Evolutionary conservation across 2,888 invertebrate species (phyloP).

Genomic region (Agrotis segetum): DNA sequence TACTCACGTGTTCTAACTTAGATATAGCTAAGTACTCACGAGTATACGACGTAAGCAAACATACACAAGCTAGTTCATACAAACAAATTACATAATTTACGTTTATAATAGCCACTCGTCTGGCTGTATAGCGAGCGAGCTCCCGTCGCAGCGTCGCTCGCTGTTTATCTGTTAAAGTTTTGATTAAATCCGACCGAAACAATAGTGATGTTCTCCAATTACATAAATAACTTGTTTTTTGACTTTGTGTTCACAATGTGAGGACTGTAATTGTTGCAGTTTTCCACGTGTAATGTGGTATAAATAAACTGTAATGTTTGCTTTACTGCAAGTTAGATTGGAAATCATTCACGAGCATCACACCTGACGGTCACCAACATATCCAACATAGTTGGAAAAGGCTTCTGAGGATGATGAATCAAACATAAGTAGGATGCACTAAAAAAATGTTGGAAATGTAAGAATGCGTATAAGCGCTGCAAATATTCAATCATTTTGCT

Average conservation of each 20-base stretch:
- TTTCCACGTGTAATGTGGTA: neutral
- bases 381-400: too few relatives aligned
- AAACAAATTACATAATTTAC: slow-evolving; percentile 47
- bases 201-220: slow-evolving; percentile 53
- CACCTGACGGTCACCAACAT: too few relatives aligned
- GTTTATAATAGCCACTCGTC: slow-evolving; percentile 50
- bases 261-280: neutral
- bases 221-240: slow-evolving; percentile 56
- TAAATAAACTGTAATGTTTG: neutral
- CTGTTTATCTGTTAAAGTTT: slow-evolving; percentile 58
- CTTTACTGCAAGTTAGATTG: neutral
- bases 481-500: neutral
- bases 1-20: neutral
- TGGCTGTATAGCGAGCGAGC: slow-evolving; percentile 46
- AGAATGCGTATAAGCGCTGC: neutral
- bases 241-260: slow-evolving; percentile 13
- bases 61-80: slow-evolving; percentile 18
- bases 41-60: neutral
- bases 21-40: neutral
- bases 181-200: slow-evolving; percentile 60
- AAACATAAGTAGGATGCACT: too few relatives aligned
- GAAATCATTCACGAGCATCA: neutral
- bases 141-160: slow-evolving; percentile 23
- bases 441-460: too few relatives aligned
- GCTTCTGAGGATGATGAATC: too few relatives aligned